Base-by-base conservation (phyloP, 2,888 invertebrate genomes). In the Drosophila hamatofila region DNA sequence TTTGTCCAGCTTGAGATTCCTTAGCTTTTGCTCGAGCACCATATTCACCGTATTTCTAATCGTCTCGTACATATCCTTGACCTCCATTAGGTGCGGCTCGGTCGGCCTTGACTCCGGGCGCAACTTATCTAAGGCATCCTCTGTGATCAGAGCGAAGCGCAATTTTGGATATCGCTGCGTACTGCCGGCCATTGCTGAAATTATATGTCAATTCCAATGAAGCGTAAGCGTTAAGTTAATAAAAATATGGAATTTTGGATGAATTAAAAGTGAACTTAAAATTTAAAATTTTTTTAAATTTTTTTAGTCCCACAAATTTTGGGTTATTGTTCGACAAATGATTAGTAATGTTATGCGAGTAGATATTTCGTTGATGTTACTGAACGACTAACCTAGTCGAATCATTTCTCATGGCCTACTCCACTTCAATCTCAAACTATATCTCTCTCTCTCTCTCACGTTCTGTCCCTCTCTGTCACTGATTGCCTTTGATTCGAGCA, bases 81-180 rank as follows among this genome's bases (percentile, higher is more conserved):
- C 46, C 11, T 72, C 63, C 52, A 49, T 25, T 7, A 21, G 4
- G 3, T 37, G 21, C 14, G 55, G 8, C 0, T 49, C 51, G 6
- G 14, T 21, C n/a, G 35, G 1, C 18, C 21, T 54, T 16, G 14
- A 0, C 25, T 51, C 42, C 8, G 70, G 52, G 6, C 62, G 55
- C 18, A 80, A 44, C 48, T 62, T 72, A 9, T 72, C 57, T n/a
- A 80, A 42, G 0, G 68, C 75, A 41, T 75, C 79, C 25, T 80
- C 80, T 16, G 82, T 72, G 35, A 80, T 81, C 7, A 81, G 37
- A 1, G 80, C 82, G 6, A 80, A 81, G 1, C 80, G 79, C 41
- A 78, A 9, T 2, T 79, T 80, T 0, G 80, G 78, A 9, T 41
- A 64, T 6, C 55, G 52, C n/a, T 51, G 55, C n/a, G 42, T 11